Percentiles rank a stretch among this genome's conserved stretches.
These are phyloP conservation scores for Sabellastarte sp. DNA, from an alignment of 2,888 invertebrate genomes.

Conservation along the genomic window DNA sequence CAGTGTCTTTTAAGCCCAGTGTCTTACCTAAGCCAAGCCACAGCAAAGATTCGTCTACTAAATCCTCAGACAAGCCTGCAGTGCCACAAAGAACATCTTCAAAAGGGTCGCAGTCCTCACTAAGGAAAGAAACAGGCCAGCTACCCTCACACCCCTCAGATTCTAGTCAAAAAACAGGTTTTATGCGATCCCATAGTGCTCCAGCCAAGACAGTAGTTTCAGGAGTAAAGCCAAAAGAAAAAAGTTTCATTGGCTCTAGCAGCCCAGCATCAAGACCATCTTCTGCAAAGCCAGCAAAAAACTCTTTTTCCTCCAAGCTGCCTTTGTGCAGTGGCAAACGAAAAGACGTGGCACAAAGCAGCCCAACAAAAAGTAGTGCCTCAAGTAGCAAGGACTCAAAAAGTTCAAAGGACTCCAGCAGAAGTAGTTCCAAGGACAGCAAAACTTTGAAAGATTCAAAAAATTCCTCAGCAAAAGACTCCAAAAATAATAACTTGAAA, in stretches of 20 bases:
- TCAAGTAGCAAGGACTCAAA: slow-evolving; percentile 14
- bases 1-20: slow-evolving; percentile 12
- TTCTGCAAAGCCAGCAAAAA: not conserved
- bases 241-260: no score
- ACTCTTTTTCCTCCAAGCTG: slow-evolving; percentile 1
- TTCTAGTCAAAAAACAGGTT: not conserved
- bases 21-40: slow-evolving; percentile 13
- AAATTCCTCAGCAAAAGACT: not conserved
- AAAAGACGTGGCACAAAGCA: slow-evolving; percentile 3
- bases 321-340: not conserved
- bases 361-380: slow-evolving; percentile 10
- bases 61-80: slow-evolving; percentile 7
- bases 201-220: not conserved
- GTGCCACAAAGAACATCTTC: slow-evolving; percentile 9
- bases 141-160: no score
- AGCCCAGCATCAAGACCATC: slow-evolving; percentile 5
- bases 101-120: slow-evolving; percentile 1
- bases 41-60: not conserved
- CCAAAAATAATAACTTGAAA: not conserved
- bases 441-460: no score
- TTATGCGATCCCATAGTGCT: not conserved
- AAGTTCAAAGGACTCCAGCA: no score
- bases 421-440: no score
- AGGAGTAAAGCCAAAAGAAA: not conserved
- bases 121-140: no score